These are phyloP conservation scores for Emydura subglobosa DNA, from an alignment of 2,113 vertebrate species.

Conservation along the genomic window DNA sequence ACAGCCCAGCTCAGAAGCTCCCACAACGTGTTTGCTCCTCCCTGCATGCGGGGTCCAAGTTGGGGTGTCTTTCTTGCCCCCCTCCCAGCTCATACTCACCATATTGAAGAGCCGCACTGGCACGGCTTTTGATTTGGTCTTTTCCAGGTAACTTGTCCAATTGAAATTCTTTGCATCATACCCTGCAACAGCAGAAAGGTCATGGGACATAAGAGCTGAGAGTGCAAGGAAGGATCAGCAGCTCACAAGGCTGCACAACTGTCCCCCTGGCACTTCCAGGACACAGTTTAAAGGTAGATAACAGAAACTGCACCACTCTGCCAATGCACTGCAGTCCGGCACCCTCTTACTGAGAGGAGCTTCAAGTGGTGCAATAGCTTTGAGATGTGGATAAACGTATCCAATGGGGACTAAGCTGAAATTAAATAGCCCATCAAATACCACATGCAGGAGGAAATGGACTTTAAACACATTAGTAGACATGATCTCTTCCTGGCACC, in stretches of 20 bases:
- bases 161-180: constrained; percentile 83
- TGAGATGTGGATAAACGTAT: background rate
- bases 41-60: background rate
- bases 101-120: constrained; percentile 90
- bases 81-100: constrained; percentile 77
- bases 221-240: background rate
- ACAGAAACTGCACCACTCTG: background rate
- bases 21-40: background rate
- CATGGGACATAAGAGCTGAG: background rate
- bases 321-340: background rate
- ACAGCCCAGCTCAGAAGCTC: background rate
- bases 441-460: background rate
- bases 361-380: background rate
- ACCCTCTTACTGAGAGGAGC: background rate
- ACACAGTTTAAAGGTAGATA: background rate
- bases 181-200: constrained; percentile 75
- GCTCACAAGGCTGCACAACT: background rate
- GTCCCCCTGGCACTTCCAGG: background rate
- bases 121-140: constrained; percentile 83
- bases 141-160: constrained; percentile 89
- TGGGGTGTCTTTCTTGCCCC: background rate
- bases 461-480: background rate
- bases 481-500: background rate
- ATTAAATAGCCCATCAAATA: background rate
- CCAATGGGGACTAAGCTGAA: background rate